Conservation (phyloP, 2,797 vertebrate species). For the Epinephelus awoara region DNA sequence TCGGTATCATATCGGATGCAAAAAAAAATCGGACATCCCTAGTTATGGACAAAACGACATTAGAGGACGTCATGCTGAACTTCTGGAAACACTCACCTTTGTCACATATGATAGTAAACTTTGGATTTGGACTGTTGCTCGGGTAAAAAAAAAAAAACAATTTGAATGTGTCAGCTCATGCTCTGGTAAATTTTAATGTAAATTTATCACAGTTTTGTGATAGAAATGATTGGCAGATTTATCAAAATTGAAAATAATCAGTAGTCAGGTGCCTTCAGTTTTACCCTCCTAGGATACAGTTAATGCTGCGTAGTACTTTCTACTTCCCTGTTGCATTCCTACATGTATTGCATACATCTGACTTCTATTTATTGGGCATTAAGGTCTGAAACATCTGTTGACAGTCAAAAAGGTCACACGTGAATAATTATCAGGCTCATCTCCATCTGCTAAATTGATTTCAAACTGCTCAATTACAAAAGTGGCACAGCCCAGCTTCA, state of each 20-base stretch:
- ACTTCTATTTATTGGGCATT: conserved; percentile 3
- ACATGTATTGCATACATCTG: neutral
- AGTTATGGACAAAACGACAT: too few relatives aligned
- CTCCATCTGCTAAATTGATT: conserved; percentile 54
- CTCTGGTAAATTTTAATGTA: neutral
- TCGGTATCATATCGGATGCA: too few relatives aligned
- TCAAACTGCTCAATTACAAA: conserved; percentile 62
- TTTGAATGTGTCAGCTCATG: neutral
- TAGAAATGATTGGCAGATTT: too few relatives aligned
- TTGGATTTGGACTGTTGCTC: too few relatives aligned
- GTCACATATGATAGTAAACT: too few relatives aligned
- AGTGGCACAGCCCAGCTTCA: conserved; percentile 62
- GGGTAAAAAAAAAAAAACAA: neutral
- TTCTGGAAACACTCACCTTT: too few relatives aligned
- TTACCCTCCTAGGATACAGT: neutral
- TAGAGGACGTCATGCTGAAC: too few relatives aligned
- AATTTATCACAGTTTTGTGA: neutral
- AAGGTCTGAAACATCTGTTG: conserved; percentile 25
- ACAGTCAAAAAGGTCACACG: conserved; percentile 37
- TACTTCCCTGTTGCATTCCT: neutral
- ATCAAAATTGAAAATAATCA: too few relatives aligned
- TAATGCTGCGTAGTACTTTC: neutral
- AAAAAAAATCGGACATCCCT: too few relatives aligned
- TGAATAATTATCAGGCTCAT: conserved; percentile 52
- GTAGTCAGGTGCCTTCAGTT: neutral